A percentile compares a stretch with the other conserved stretches of the same genome.
Conservation (phyloP, 2,797 vertebrate species). For the Peromyscus nudipes region DNA sequence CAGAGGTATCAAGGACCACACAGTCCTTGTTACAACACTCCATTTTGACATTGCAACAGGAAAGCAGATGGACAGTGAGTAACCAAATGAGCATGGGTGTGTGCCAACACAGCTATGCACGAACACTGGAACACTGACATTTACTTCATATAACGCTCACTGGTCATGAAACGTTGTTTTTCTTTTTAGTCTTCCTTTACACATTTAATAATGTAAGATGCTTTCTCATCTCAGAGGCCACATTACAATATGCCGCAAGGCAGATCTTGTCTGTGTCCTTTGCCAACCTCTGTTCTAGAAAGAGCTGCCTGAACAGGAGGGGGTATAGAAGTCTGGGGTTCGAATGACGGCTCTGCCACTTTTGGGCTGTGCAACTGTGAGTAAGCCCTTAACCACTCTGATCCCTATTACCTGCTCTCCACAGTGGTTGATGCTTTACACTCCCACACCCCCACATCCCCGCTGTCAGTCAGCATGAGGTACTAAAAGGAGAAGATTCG, state of each 20-base stretch:
- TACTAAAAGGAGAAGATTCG: not conserved
- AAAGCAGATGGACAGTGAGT: not conserved
- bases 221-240: not conserved
- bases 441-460: too few species aligned
- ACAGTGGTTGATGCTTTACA: not conserved
- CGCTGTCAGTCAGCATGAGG: not conserved
- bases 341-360: not conserved
- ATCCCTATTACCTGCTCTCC: not conserved
- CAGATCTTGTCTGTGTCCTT: not conserved
- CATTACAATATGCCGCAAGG: not conserved
- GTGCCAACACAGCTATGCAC: not conserved
- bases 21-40: not conserved
- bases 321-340: not conserved
- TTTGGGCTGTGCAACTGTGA: not conserved
- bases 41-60: rapidly evolving
- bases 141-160: not conserved
- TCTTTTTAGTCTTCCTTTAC: not conserved
- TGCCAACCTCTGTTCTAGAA: not conserved
- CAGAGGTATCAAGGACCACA: not conserved
- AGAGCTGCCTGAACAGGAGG: not conserved
- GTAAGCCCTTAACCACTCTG: not conserved
- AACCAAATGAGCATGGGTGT: not conserved
- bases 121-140: not conserved
- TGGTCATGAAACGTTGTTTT: not conserved
- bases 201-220: constrained; percentile 2